Evolutionary conservation across 2,888 invertebrate species (phyloP), one percentile per base, ranked within the genome.

Genomic region (Epicampocera succincta): DNA sequence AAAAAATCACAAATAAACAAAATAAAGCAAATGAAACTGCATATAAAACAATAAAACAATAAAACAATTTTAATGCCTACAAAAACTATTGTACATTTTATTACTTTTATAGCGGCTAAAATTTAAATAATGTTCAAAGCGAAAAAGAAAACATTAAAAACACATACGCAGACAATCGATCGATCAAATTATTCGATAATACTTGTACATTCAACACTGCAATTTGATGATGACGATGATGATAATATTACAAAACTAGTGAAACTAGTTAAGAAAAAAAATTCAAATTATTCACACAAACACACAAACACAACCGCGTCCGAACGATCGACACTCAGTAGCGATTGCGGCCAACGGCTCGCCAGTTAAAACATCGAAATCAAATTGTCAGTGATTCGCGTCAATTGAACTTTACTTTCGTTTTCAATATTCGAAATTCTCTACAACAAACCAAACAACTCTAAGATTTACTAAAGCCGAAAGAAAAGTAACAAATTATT

Each of bases 361-460:
- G 44, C 40, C 21, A 50, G 65, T 66, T 69, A 69, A 69, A 71
- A 50, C 44, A 58, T 65, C 60, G 60, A 61, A 75, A 61, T 80
- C 63, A 65, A 76, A 21, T 61, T 25, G 75, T 68, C 65, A 42
- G 42, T 61, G 52, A 69, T 63, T 66, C 74, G 74, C 78, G 73
- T 82, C 78, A 74, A 78, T 78, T 82, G 82, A 82, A 82, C 82
- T 78, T 78, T 78, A 78, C 78, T 82, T 82, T 82, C 82, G 82
- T 78, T 82, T 82, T 78, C 78, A 74, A 74, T 81, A 74, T 40
- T 58, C 21, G 56, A 71, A 77, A 71, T 52, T 15, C 60, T 25
- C 46, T 9, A 46, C 46, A 15, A 13, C 15, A 8, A 33, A 9
- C 40, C 38, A 40, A 29, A 66, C 65, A 66, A 19, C 50, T 42